phyloP scores from a whole-genome alignment of 2,888 invertebrate species.

The Polydesmus complanatus region DNA sequence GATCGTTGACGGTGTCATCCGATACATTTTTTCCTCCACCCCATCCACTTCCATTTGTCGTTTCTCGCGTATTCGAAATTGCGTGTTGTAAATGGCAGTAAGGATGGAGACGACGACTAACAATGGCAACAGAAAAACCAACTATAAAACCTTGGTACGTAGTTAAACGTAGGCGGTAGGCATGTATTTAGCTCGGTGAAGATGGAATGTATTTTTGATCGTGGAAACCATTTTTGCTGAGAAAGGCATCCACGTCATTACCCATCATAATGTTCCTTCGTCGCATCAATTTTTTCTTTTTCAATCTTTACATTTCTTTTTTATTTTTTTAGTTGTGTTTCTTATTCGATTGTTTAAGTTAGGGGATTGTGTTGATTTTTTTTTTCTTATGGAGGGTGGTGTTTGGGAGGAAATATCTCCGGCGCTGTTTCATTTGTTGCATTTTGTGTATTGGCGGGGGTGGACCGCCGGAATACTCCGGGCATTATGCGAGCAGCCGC shows the following conservation, averaged over 20 bases:
- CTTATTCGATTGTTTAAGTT: too few species aligned
- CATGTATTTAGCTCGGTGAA: neutral
- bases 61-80: neutral
- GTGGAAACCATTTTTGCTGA: neutral
- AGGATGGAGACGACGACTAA: conserved; percentile 16
- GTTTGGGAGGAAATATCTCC: too few species aligned
- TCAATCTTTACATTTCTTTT: too few species aligned
- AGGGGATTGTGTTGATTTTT: too few species aligned
- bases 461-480: too few species aligned
- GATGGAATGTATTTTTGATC: neutral
- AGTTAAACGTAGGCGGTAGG: conserved; percentile 13
- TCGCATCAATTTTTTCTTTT: neutral
- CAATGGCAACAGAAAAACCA: conserved; percentile 16
- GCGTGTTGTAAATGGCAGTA: conserved; percentile 16
- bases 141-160: conserved; percentile 19
- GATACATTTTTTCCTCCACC: neutral
- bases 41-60: neutral
- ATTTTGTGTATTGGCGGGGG: neutral
- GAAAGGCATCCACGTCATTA: neutral
- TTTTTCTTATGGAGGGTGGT: too few species aligned
- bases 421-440: neutral
- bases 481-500: too few species aligned
- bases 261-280: neutral
- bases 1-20: conserved; percentile 5
- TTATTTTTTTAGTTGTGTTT: too few species aligned